A percentile compares a stretch with the other conserved stretches of the same genome.
Conservation (phyloP, 2,797 vertebrate genomes). For the Hoplostethus mediterraneus region DNA sequence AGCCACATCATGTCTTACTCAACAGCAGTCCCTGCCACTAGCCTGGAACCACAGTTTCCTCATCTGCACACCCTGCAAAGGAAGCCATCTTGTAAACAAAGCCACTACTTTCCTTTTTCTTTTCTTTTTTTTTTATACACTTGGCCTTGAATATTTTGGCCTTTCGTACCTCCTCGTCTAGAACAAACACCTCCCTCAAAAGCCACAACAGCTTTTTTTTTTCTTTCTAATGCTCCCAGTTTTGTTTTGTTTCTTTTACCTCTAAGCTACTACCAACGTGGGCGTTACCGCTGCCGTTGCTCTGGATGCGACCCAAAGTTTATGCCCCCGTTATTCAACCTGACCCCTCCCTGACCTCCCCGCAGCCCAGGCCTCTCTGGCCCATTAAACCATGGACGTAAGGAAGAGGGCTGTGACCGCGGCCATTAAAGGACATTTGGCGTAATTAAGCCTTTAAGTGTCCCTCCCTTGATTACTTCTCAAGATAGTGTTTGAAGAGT, state of each 20-base stretch:
- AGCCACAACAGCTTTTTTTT: slow-evolving; percentile 28
- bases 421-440: slow-evolving; percentile 87
- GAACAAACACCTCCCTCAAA: slow-evolving; percentile 44
- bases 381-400: slow-evolving; percentile 60
- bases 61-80: slow-evolving; percentile 34
- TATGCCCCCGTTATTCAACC: slow-evolving; percentile 75
- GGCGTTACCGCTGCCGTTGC: slow-evolving; percentile 13
- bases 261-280: neutral
- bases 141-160: slow-evolving; percentile 52
- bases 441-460: slow-evolving; percentile 84
- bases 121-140: slow-evolving; percentile 19
- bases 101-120: slow-evolving; percentile 7
- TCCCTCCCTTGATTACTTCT: slow-evolving; percentile 87
- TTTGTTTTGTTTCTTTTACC: slow-evolving; percentile 1
- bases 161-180: slow-evolving; percentile 21
- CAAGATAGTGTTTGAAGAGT: slow-evolving; percentile 86
- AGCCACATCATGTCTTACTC: slow-evolving; percentile 51
- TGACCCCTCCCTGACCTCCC: slow-evolving; percentile 72
- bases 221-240: slow-evolving; percentile 7
- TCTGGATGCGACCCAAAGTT: slow-evolving; percentile 53
- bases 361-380: slow-evolving; percentile 37
- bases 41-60: slow-evolving; percentile 51
- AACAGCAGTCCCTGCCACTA: slow-evolving; percentile 11
- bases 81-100: slow-evolving; percentile 49
- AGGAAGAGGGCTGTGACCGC: slow-evolving; percentile 75